Evolutionary conservation across 2,888 invertebrate species (phyloP), one percentile per base, ranked within the genome.

Genomic region (Diarsia brunnea): DNA sequence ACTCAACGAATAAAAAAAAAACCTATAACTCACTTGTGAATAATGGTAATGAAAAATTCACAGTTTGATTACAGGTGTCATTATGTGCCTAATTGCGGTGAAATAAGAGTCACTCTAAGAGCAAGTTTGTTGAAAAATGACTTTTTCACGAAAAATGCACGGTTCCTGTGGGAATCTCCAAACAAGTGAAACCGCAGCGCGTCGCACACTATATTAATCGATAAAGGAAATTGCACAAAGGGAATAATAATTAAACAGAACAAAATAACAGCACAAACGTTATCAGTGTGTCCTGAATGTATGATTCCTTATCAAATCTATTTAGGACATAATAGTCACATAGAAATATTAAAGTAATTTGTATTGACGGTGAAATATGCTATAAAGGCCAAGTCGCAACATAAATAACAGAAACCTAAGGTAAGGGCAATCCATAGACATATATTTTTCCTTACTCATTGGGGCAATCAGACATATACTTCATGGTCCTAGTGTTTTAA

Each of bases 271-370:
- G 79, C 80, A 61, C 73, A 78, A 75, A 43, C 45, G 78, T 87
- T 90, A 91, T 91, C 90, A 88, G 21, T 73, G 67, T 85, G 89
- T 69, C 78, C 90, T 86, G 81, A 58, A 88, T 89, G 85, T 91
- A 89, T 88, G 49, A 64, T 27, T 64, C 55, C 78, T 70, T 77
- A 77, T 77, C 77, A n/a, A 43, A 63, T 24, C 58, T 77, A 77
- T 49, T 77, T 64, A 77, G 77, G 77, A 27, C 77, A 77, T 27
- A 64, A 64, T 69, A 64, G 63, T 77, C 49, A 76, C 77, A 76
- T 49, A 53, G 76, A 76, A 76, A 47, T 76, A 61, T 12, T 38
- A 21, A 60, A 1, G 27, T 60, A 60, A 21, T 60, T 21, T 61
- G 38, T 61, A 38, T 12, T 61, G 21, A 21, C 38, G 38, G 61